Evolutionary conservation across 2,113 vertebrate genomes (phyloP).

Genomic region (Phainopepla nitens): DNA sequence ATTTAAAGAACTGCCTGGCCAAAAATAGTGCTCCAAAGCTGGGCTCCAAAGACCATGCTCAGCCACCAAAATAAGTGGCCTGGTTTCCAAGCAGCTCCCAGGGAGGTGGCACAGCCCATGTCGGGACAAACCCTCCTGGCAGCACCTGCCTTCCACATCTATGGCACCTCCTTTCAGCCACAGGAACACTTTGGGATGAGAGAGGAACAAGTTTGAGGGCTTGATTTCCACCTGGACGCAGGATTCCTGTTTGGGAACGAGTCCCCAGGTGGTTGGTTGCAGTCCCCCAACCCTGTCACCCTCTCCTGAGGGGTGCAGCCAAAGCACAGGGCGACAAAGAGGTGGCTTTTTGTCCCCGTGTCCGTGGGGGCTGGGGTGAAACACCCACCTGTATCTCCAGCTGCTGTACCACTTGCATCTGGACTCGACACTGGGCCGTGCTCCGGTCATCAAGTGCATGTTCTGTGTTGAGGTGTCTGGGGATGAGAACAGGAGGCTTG

Average conservation of each 20-base stretch:
- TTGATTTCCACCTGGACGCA: neutral
- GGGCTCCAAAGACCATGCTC: neutral
- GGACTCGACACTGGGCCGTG: conserved; percentile 97
- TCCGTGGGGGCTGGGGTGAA: neutral
- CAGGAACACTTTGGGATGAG: neutral
- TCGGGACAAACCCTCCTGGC: neutral
- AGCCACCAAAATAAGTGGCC: neutral
- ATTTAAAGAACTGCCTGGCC: conserved; percentile 6
- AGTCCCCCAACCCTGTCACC: fast-evolving
- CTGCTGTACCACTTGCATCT: conserved; percentile 99
- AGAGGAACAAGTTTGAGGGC: fast-evolving
- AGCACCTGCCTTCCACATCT: neutral
- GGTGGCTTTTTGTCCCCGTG: fast-evolving
- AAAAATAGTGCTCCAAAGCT: neutral
- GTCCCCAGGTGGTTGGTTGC: fast-evolving
- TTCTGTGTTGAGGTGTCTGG: conserved; percentile 96
- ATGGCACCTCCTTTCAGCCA: neutral
- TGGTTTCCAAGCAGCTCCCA: neutral
- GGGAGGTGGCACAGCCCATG: neutral
- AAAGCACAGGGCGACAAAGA: neutral
- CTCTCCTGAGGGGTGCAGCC: neutral
- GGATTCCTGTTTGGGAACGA: fast-evolving
- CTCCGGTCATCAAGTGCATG: conserved; percentile 98
- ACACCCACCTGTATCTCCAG: conserved; percentile 94
- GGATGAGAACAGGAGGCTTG: neutral